Evolutionary conservation across 2,888 invertebrate genomes (phyloP).

Genomic region (Xiphydria camelus): DNA sequence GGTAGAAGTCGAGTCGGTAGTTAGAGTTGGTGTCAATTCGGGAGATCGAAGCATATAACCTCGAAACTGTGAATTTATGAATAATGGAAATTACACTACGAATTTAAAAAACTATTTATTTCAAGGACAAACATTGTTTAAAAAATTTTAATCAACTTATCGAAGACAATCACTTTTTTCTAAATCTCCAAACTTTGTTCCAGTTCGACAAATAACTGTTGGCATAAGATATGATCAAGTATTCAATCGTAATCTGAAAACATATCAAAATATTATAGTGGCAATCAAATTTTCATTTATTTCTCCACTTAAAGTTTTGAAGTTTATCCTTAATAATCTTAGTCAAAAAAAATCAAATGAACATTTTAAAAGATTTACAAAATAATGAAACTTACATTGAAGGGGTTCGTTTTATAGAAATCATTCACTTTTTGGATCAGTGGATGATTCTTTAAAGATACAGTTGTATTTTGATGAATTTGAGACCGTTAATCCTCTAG

Average conservation of each 20-base stretch:
- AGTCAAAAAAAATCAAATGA: neutral
- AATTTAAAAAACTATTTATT: constrained; percentile 5
- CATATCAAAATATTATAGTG: constrained; percentile 5
- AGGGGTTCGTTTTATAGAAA: constrained; percentile 8
- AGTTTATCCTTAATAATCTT: constrained; percentile 2
- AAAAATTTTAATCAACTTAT: constrained; percentile 1
- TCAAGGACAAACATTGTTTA: constrained; percentile 8
- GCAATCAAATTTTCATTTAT: constrained; percentile 10
- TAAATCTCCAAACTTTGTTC: constrained; percentile 3
- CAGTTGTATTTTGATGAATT: constrained; percentile 22
- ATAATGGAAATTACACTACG: too few species aligned
- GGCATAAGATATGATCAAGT: constrained; percentile 3
- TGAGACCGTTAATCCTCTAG: constrained; percentile 21
- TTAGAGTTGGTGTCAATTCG: too few species aligned
- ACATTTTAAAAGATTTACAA: constrained; percentile 4
- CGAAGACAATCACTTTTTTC: constrained; percentile 7
- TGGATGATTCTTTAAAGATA: constrained; percentile 9
- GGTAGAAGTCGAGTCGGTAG: too few species aligned
- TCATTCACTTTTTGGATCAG: constrained; percentile 6
- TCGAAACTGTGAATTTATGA: too few species aligned
- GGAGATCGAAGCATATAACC: too few species aligned
- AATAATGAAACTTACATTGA: too few species aligned
- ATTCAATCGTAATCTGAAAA: constrained; percentile 3
- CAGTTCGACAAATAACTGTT: constrained; percentile 5
- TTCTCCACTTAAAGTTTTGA: constrained; percentile 14